Base-by-base conservation (phyloP, 2,797 vertebrate species). In the Gorsachius magnificus region DNA sequence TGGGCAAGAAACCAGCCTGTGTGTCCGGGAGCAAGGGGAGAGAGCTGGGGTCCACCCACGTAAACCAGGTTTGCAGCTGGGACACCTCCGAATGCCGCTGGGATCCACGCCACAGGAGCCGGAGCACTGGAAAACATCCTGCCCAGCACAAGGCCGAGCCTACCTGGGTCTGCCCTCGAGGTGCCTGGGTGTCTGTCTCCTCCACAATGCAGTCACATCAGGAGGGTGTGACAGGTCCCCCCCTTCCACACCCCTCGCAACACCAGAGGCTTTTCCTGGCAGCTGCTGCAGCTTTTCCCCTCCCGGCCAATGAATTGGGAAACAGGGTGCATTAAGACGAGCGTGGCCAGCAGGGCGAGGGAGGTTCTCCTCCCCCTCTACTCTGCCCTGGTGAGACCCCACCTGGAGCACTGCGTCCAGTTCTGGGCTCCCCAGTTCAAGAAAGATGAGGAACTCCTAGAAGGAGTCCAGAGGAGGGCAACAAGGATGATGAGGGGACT, bases 171-270 rank as follows among this genome's bases (percentile, higher is more conserved):
- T 86, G 64, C 13, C 38, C 24, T 89, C 35, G 6, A 14, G 41
- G 19, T 74, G 41, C 58, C 58, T 19, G 10, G 35, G 24, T 17
- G 21, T 76, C 70, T 65, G 14, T 36, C 46, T 66, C 74, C 48
- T 43, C 21, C 78, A 38, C 10, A 33, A 4, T 4, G 6, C 56
- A 58, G 58, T 29, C 36, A 13, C 14, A n/a, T 20, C n/a, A 58
- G 48, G 25, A 60, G 69, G 24, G 24, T 50, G 19, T 1, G 6
- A 28, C 53, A 63, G 19, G 50, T 19, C 26, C 3, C 15, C 3
- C 15, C 3, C 2, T 8, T 74, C 10, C 0, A 0, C 33, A 29
- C 3, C 10, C 45, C 29, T 56, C 51, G 7, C 0, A 3, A 18
- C 45, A 24, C 38, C 74, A 88, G 41, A 51, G n/a, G 33, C 50